Evolutionary conservation across 2,113 vertebrate genomes (phyloP).

Genomic region (Pogona vitticeps): DNA sequence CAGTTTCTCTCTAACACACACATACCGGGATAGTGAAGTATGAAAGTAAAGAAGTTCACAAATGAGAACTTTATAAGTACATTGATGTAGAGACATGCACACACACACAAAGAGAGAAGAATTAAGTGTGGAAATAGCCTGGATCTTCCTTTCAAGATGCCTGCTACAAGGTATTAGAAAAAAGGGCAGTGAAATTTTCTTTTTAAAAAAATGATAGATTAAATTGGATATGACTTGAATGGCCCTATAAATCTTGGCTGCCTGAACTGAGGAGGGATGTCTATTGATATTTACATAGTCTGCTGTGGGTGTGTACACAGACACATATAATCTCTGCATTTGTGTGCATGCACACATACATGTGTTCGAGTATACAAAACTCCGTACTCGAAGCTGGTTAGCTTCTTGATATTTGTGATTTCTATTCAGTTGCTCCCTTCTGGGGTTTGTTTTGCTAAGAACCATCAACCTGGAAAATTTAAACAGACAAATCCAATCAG

Average conservation of each 20-base stretch:
- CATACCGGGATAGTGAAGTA: too few relatives aligned
- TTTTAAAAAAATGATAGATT: background rate
- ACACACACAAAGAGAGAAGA: background rate
- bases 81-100: background rate
- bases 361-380: too few relatives aligned
- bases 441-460: conserved; percentile 22
- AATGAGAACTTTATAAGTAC: too few relatives aligned
- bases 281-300: too few relatives aligned
- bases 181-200: background rate
- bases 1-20: too few relatives aligned
- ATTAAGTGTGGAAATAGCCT: background rate
- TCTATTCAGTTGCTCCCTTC: background rate
- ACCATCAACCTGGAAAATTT: conserved; percentile 31
- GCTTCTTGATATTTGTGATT: background rate
- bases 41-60: too few relatives aligned
- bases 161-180: background rate
- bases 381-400: background rate
- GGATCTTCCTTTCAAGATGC: background rate
- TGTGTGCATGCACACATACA: too few relatives aligned
- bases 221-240: background rate
- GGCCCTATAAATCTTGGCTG: background rate
- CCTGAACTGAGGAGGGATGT: background rate
- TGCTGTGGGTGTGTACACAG: background rate
- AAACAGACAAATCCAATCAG: conserved; percentile 40
- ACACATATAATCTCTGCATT: too few relatives aligned